Evolutionary conservation across 2,888 invertebrate species (phyloP).

Genomic region (Cantharis lateralis): DNA sequence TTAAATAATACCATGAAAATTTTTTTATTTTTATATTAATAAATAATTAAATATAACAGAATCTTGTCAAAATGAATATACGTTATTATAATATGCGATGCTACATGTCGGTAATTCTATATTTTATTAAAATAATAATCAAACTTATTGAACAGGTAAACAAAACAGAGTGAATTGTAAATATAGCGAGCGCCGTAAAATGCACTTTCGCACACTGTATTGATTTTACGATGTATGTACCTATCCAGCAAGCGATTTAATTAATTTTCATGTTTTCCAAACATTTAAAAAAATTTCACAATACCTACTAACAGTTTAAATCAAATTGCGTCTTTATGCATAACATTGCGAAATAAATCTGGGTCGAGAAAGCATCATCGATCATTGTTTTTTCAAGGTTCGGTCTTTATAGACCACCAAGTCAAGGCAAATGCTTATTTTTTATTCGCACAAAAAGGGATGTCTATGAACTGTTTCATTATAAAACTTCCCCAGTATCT

Average conservation of each 20-base stretch:
- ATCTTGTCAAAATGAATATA: too few species aligned
- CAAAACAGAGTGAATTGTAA: background rate
- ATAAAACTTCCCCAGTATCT: background rate
- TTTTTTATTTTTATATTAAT: too few species aligned
- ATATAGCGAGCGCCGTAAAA: background rate
- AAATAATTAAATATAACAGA: too few species aligned
- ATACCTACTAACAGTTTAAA: background rate
- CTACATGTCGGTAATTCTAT: too few species aligned
- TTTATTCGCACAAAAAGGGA: background rate
- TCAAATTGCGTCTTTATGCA: background rate
- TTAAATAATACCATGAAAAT: too few species aligned
- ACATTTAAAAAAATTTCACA: background rate
- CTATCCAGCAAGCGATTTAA: background rate
- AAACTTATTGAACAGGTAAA: background rate
- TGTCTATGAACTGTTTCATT: background rate
- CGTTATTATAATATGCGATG: too few species aligned
- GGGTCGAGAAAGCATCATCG: background rate
- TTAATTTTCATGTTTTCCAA: background rate
- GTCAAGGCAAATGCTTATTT: background rate
- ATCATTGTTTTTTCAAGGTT: conserved; percentile 1
- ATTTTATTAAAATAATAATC: background rate
- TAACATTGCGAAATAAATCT: background rate
- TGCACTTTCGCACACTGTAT: background rate
- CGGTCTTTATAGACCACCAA: background rate
- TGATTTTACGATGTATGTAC: background rate